Percentiles rank a stretch among this genome's conserved stretches.
Conservation (phyloP, 37 sponge, comb jelly and placozoan species). For the Halichondria panicea region DNA sequence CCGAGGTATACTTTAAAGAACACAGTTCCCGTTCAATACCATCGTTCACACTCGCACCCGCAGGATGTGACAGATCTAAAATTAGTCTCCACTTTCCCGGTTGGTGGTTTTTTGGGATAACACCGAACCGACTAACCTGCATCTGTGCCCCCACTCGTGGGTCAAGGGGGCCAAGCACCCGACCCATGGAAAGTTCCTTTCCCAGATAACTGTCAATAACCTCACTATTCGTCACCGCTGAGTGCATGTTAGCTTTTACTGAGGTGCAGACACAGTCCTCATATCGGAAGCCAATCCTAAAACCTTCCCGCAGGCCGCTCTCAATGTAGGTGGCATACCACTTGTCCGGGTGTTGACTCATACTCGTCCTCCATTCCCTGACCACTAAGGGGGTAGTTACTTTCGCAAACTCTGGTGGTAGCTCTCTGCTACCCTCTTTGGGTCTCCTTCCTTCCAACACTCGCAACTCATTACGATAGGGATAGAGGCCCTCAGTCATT, state of each 20-base stretch:
- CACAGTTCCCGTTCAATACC: constrained; percentile 18
- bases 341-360: constrained; percentile 22
- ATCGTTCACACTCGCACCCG: constrained; percentile 38
- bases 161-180: constrained; percentile 25
- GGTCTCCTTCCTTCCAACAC: too few species aligned
- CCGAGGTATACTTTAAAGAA: constrained; percentile 22
- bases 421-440: too few species aligned
- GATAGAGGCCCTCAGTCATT: too few species aligned
- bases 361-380: not conserved
- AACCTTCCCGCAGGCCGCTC: constrained; percentile 10
- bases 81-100: constrained; percentile 50
- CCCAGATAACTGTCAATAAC: constrained; percentile 16
- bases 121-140: constrained; percentile 36
- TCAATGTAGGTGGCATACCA: constrained; percentile 11
- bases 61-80: constrained; percentile 39
- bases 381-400: constrained; percentile 6
- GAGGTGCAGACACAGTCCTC: not conserved
- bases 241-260: constrained; percentile 17
- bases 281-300: constrained; percentile 9
- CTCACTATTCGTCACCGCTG: constrained; percentile 7
- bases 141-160: not conserved
- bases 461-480: too few species aligned
- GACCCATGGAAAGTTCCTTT: not conserved
- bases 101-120: constrained; percentile 32
- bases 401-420: too few species aligned